These are phyloP conservation scores for Mesopsocus fuscifrons DNA, from an alignment of 2,888 invertebrate genomes.

Conservation along the genomic window DNA sequence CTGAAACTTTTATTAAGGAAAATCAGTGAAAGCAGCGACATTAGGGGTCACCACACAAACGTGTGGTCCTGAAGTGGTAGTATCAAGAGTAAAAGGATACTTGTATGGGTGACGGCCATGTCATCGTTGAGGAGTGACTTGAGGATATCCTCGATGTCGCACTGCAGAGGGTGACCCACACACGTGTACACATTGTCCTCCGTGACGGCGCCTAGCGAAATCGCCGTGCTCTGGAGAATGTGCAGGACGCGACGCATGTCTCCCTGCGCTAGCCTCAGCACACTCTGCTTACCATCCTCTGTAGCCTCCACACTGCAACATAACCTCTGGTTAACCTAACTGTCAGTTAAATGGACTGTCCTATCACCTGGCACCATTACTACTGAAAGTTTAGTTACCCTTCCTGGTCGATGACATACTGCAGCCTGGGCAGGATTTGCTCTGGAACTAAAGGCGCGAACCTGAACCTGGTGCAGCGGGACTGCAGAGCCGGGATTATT, in stretches of 20 bases:
- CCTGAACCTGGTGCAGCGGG: constrained; percentile 88
- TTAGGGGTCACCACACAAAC: too few relatives aligned
- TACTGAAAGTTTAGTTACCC: constrained; percentile 42
- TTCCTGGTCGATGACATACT: constrained; percentile 65
- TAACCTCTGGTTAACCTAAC: constrained; percentile 13
- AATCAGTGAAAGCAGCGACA: too few relatives aligned
- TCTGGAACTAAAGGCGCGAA: constrained; percentile 75
- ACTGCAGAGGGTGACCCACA: constrained; percentile 85
- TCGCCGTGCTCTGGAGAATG: constrained; percentile 87
- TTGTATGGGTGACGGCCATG: constrained; percentile 52
- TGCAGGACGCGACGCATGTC: constrained; percentile 98
- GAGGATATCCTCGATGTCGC: constrained; percentile 74
- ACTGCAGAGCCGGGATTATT: constrained; percentile 97
- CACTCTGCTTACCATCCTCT: constrained; percentile 74
- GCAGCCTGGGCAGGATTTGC: constrained; percentile 77
- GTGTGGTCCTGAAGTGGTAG: too few relatives aligned
- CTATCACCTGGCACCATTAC: background rate
- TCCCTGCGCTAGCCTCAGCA: constrained; percentile 77
- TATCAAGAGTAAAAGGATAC: constrained; percentile 68
- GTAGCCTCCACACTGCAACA: constrained; percentile 53
- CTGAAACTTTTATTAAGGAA: constrained; percentile 25
- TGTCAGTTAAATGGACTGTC: background rate
- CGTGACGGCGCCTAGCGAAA: constrained; percentile 75
- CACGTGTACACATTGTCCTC: constrained; percentile 89
- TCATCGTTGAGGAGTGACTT: constrained; percentile 68